phyloP scores from a whole-genome alignment of 1,140 invertebrate species.

The Drosophila malerkotliana region DNA sequence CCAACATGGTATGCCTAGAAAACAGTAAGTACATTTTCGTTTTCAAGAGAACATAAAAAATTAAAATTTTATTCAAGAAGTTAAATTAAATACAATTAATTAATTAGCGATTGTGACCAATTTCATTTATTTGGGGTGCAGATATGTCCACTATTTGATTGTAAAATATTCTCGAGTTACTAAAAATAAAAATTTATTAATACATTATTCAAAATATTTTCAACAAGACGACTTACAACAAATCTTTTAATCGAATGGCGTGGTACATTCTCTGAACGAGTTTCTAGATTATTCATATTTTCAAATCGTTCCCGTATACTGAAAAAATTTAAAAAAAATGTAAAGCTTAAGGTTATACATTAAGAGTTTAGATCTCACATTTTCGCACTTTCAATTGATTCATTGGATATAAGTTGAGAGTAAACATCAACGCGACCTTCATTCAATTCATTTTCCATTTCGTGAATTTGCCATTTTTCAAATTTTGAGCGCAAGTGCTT shows the following conservation, averaged over 20 bases:
- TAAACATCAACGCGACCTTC: slow-evolving; percentile 76
- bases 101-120: too few relatives aligned
- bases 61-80: too few relatives aligned
- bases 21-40: too few relatives aligned
- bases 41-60: too few relatives aligned
- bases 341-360: not conserved
- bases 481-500: slow-evolving; percentile 95
- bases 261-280: slow-evolving; percentile 84
- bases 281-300: slow-evolving; percentile 87
- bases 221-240: slow-evolving; percentile 87
- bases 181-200: not conserved
- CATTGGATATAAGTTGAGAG: slow-evolving; percentile 86
- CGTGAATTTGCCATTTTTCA: slow-evolving; percentile 93
- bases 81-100: not conserved
- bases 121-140: too few relatives aligned
- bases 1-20: too few relatives aligned
- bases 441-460: slow-evolving; percentile 85
- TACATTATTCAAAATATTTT: not conserved
- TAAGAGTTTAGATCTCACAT: slow-evolving; percentile 72
- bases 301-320: slow-evolving; percentile 94
- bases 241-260: slow-evolving; percentile 92
- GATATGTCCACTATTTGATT: too few relatives aligned
- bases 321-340: slow-evolving; percentile 50
- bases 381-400: slow-evolving; percentile 90
- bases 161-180: too few relatives aligned